Percentiles rank a stretch among this genome's conserved stretches.
These are phyloP conservation scores for Oreonectes daqikongensis DNA, from an alignment of 2,797 vertebrate genomes.

Conservation along the genomic window DNA sequence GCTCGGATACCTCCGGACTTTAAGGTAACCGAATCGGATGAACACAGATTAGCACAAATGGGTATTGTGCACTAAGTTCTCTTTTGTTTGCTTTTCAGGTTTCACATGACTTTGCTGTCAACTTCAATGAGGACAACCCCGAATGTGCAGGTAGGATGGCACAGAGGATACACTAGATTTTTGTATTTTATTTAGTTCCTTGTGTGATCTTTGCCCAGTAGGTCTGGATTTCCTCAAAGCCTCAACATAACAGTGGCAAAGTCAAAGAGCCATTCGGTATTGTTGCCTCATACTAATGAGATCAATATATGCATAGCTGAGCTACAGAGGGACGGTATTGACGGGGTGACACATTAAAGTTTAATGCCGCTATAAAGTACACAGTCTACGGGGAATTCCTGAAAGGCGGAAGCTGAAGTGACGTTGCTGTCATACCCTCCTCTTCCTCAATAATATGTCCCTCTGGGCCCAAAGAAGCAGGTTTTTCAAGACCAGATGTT, in stretches of 20 bases:
- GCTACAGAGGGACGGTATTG: conserved; percentile 16
- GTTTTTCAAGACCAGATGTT: background rate
- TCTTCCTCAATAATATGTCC: conserved; percentile 35
- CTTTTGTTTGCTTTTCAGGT: conserved; percentile 69
- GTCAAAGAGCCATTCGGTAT: conserved; percentile 5
- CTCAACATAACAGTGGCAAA: conserved; percentile 10
- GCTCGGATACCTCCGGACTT: conserved; percentile 85
- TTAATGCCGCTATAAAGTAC: conserved; percentile 45
- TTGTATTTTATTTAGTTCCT: too few relatives aligned
- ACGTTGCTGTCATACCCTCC: background rate
- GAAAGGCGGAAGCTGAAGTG: conserved; percentile 6
- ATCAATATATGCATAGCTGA: conserved; percentile 41
- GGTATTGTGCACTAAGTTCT: background rate
- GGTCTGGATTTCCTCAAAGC: conserved; percentile 5
- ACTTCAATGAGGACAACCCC: conserved; percentile 86
- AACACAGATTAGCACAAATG: too few relatives aligned
- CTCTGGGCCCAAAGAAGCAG: conserved; percentile 5
- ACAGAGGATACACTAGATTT: too few relatives aligned
- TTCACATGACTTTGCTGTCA: conserved; percentile 87
- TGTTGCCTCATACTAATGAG: background rate
- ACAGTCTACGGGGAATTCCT: conserved; percentile 10
- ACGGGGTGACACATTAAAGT: conserved; percentile 40
- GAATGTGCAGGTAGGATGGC: conserved; percentile 91
- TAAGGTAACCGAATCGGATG: conserved; percentile 77
- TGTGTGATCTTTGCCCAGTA: background rate